Base-by-base conservation (phyloP, 2,113 vertebrate genomes). In the Spea bombifrons region DNA sequence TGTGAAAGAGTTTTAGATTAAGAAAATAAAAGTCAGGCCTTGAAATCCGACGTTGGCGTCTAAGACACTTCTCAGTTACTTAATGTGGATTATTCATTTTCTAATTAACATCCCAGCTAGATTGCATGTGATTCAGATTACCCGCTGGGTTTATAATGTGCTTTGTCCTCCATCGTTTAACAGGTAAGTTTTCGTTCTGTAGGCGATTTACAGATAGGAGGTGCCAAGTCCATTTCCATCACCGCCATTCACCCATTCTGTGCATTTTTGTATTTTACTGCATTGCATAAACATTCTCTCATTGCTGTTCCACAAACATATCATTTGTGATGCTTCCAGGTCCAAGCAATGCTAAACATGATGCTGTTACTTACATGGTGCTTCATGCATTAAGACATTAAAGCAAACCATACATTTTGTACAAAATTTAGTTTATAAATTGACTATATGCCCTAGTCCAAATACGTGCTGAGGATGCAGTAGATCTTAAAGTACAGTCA, bases 91-190 rank as follows among this genome's bases (percentile, higher is more conserved):
- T 83, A 85, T 80, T 13, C 75, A 83, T 84, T 13, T 67, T 75
- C 16, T 84, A 48, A 69, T 43, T 71, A 70, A 76, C 81, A 80
- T 75, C 86, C 55, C 81, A 83, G 74, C 53, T 46, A 10, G 79
- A 47, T 85, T 88, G 86, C 86, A 87, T 88, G 85, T 83, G 77
- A 76, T 80, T 80, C 81, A 75, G 53, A 82, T 78, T 82, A 82
- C 84, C 73, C 75, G 73, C 82, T 82, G 66, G 80, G 5, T 50
- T 81, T 55, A 79, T 76, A 52, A 77, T 57, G 17, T 66, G 83
- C 78, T 66, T 75, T 71, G 74, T 17, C 71, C 68, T 71, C 55
- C 73, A 53, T 43, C 59, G 86, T 71, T 57, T 46, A 61, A 5
- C 79, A 84, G 83, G 83, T 87, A 84, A 84, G 84, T 85, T 71